Evolutionary conservation across 2,113 vertebrate species (phyloP), one percentile per base, ranked within the genome.

Genomic region (Podarcis muralis): DNA sequence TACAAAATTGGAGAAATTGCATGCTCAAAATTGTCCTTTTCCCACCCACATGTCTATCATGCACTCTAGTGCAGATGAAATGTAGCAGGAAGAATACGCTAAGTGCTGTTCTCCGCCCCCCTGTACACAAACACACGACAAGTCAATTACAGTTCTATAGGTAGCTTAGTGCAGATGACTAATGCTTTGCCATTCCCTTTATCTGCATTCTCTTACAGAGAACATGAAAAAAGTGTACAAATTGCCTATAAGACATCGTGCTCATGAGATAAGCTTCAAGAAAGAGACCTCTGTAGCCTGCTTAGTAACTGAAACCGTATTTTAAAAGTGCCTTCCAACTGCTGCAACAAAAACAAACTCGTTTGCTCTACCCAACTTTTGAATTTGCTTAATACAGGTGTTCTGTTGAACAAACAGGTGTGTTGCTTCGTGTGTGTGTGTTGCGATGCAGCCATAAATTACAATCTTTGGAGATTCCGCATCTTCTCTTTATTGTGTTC

Each of bases 171-270:
- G 43, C 15, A 53, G 13, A 32, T 79, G 7, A 69, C 30, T 16
- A 68, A 30, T 37, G 30, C 30, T 30, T 40, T 69, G 53, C 68
- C 22, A 48, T 53, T 5, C 23, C 48, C 30, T 25, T 65, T 74
- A 66, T 76, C 81, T 75, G 53, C 65, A 37, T 77, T 71, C 62
- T 57, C 30, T 88, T 88, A 48, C 62, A 88, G 87, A 69, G 81
- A 88, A 5, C 15, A 57, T 35, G 30, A 78, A 2, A 22, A 22
- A 23, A 3, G 77, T 57, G 35, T 84, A 30, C n/a, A 84, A 69
- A 84, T 88, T 59, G 40, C 81, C 62, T 57, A 68, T 53, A 84
- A 59, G n/a, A 27, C 30, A 30, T 2, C 87, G 13, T 88, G 87
- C 35, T 57, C 59, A 32, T 76, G 72, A 88, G 87, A 32, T 23